These are phyloP conservation scores for Empidonax alnorum DNA, from an alignment of 2,113 vertebrate genomes.

Conservation along the genomic window DNA sequence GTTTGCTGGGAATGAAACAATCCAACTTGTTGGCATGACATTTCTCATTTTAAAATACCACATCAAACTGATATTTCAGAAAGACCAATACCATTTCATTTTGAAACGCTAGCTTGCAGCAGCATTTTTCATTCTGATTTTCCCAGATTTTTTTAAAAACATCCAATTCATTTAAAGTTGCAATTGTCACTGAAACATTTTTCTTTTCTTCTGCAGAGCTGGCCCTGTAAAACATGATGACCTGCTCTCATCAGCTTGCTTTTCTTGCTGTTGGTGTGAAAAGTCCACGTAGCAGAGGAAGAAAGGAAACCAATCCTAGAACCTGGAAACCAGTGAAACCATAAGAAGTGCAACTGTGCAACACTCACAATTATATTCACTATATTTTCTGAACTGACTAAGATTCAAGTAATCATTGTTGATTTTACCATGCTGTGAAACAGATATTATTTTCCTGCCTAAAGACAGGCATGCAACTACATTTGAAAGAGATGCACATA, in stretches of 20 bases:
- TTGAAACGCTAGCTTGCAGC: background rate
- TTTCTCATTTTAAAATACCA: slow-evolving; percentile 39
- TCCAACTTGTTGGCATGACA: background rate
- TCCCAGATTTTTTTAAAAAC: background rate
- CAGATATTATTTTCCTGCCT: slow-evolving; percentile 18
- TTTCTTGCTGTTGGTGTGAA: background rate
- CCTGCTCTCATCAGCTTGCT: background rate
- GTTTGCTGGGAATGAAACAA: slow-evolving; percentile 17
- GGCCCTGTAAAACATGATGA: background rate
- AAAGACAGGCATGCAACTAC: background rate
- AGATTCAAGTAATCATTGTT: background rate
- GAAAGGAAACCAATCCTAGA: background rate
- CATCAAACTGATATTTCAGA: background rate
- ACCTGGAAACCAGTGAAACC: background rate
- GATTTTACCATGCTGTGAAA: background rate
- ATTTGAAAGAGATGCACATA: background rate
- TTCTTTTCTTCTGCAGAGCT: background rate
- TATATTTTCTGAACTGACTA: background rate
- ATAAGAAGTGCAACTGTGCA: background rate
- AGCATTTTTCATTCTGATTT: background rate
- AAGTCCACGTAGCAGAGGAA: background rate
- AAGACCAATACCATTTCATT: background rate
- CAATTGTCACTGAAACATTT: background rate
- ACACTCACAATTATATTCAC: background rate
- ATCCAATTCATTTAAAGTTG: background rate